A percentile compares a stretch with the other conserved stretches of the same genome.
Evolutionary conservation across 2,888 invertebrate species (phyloP).

Genomic region (Drosophila seclusa): DNA sequence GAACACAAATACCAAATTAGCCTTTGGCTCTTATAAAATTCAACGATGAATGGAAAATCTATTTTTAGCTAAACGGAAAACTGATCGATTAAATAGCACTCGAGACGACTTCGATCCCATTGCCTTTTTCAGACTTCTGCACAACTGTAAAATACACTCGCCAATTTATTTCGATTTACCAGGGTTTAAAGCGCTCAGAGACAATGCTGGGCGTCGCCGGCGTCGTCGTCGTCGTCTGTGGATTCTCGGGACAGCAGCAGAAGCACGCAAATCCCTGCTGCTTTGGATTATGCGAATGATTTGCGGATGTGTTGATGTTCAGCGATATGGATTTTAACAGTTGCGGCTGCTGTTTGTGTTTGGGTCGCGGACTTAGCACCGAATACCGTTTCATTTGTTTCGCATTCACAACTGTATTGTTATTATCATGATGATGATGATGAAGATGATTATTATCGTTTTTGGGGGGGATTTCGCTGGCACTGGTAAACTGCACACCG

Average conservation of each 20-base stretch:
- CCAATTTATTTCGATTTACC: constrained; percentile 27
- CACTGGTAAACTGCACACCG: constrained; percentile 53
- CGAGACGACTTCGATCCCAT: not conserved
- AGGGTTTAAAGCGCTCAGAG: constrained; percentile 23
- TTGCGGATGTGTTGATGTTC: constrained; percentile 13
- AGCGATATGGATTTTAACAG: constrained; percentile 64
- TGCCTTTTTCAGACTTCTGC: not conserved
- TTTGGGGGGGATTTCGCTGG: constrained; percentile 24
- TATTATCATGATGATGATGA: constrained; percentile 19
- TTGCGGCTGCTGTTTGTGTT: constrained; percentile 39
- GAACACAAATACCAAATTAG: not conserved
- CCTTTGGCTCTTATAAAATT: not conserved
- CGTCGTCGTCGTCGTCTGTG: not conserved
- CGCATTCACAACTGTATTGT: constrained; percentile 43
- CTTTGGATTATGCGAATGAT: constrained; percentile 30
- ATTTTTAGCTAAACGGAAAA: not conserved
- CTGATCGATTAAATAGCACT: not conserved
- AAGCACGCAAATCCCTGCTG: constrained; percentile 59
- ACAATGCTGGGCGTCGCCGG: not conserved
- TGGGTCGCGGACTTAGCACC: constrained; percentile 27
- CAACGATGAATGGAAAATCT: not conserved
- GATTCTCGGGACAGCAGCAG: constrained; percentile 43
- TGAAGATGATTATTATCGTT: constrained; percentile 6
- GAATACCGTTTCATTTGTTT: constrained; percentile 64
- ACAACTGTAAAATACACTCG: not conserved